Evolutionary conservation across 2,113 vertebrate species (phyloP).

Genomic region (Physeter macrocephalus): DNA sequence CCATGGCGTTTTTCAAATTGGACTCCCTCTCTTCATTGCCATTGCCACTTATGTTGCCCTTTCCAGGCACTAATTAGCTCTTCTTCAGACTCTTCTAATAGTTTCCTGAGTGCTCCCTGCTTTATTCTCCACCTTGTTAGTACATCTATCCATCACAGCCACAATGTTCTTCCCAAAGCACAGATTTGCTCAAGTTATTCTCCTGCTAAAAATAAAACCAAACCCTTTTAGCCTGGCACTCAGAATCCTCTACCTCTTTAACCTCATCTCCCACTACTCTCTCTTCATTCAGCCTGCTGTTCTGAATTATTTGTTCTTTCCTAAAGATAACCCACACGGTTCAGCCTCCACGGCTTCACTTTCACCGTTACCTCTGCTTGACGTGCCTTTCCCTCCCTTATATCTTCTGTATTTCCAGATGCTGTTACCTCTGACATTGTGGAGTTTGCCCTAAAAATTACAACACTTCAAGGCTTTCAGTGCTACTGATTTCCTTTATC

Average conservation of each 20-base stretch:
- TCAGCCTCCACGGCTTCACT: neutral
- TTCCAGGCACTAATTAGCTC: neutral
- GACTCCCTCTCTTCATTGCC: neutral
- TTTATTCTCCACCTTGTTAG: neutral
- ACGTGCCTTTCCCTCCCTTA: neutral
- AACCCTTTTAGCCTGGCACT: neutral
- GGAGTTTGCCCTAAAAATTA: neutral
- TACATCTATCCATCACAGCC: neutral
- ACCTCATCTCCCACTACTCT: neutral
- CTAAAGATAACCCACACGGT: neutral
- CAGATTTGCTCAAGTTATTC: neutral
- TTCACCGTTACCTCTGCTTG: neutral
- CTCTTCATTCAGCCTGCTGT: neutral
- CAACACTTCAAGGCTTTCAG: neutral
- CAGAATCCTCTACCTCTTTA: neutral
- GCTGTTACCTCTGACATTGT: neutral
- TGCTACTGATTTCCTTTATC: neutral
- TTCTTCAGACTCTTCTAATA: neutral
- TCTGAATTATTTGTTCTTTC: neutral
- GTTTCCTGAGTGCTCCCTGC: neutral
- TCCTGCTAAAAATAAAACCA: slow-evolving; percentile 32
- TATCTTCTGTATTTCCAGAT: neutral
- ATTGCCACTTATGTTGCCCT: neutral
- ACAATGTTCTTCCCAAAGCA: neutral
- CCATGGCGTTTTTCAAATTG: neutral